A percentile compares a stretch with the other conserved stretches of the same genome.
Evolutionary conservation across 2,113 vertebrate species (phyloP).

Genomic region (Triplophysa tibetana): DNA sequence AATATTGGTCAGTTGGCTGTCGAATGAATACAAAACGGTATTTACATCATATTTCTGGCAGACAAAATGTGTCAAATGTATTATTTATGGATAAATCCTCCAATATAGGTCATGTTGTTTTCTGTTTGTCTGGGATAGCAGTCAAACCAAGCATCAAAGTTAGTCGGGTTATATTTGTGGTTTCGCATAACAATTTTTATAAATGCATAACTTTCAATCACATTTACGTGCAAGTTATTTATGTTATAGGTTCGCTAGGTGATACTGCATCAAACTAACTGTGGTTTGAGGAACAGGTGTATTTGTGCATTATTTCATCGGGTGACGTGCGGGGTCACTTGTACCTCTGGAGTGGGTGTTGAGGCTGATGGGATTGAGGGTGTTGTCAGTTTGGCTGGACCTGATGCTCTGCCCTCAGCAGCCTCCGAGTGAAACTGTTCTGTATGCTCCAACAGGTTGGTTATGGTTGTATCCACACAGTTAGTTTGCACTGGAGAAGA

Average conservation of each 20-base stretch:
- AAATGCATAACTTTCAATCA: no score
- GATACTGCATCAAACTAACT: no score
- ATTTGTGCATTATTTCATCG: background rate
- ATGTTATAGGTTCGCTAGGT: no score
- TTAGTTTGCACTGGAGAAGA: conserved; percentile 77
- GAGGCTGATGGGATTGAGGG: conserved; percentile 40
- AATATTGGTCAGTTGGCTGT: conserved; percentile 78
- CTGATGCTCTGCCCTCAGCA: conserved; percentile 53
- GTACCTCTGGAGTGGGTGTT: conserved; percentile 66
- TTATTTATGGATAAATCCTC: conserved; percentile 10
- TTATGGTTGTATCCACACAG: conserved; percentile 94
- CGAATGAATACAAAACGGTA: conserved; percentile 42
- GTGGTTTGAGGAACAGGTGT: background rate
- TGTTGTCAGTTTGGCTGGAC: conserved; percentile 48
- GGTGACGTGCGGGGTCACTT: background rate
- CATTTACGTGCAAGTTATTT: no score
- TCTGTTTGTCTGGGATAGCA: background rate
- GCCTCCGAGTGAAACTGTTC: conserved; percentile 64
- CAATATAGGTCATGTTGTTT: background rate
- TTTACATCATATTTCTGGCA: background rate
- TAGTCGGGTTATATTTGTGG: background rate
- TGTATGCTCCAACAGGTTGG: conserved; percentile 91
- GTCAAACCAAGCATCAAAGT: background rate
- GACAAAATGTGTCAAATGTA: background rate
- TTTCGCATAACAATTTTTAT: no score